phyloP scores from a whole-genome alignment of 2,113 vertebrate genomes.

The Nannobrachium achirus region DNA sequence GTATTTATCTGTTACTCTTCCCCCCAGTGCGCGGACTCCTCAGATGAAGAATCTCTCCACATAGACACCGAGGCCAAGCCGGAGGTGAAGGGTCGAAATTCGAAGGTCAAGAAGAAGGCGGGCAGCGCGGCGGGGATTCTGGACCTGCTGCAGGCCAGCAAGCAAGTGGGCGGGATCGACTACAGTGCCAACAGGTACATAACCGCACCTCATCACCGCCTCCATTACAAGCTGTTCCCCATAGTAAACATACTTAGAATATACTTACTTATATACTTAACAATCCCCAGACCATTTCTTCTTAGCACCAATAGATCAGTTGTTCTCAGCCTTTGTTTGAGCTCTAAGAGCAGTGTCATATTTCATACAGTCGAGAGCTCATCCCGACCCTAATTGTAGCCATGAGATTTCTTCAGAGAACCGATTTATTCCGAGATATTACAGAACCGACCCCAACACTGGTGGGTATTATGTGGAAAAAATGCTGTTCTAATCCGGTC shows the following conservation, averaged over 20 bases:
- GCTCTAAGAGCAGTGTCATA: no score
- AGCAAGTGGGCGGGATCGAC: slow-evolving; percentile 97
- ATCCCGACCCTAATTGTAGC: no score
- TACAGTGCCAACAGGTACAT: slow-evolving; percentile 94
- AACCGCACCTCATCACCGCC: not conserved
- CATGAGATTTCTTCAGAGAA: no score
- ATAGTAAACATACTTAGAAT: slow-evolving; percentile 22
- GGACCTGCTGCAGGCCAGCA: slow-evolving; percentile 96
- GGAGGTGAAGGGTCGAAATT: slow-evolving; percentile 84
- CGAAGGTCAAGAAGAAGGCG: slow-evolving; percentile 91
- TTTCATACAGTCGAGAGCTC: no score
- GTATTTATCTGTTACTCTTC: not conserved
- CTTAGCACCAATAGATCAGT: no score
- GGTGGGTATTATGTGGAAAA: no score
- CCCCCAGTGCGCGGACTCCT: slow-evolving; percentile 86
- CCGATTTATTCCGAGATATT: no score
- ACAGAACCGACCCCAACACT: no score
- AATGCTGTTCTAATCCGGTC: no score
- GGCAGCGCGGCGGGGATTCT: slow-evolving; percentile 90
- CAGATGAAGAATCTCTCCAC: slow-evolving; percentile 94
- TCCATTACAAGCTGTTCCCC: not conserved
- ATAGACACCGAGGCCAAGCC: slow-evolving; percentile 90
- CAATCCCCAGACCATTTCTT: no score
- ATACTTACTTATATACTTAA: no score
- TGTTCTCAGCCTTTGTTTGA: no score